Base-by-base conservation (phyloP, 2,888 invertebrate species). In the Chymomyza procnemis region DNA sequence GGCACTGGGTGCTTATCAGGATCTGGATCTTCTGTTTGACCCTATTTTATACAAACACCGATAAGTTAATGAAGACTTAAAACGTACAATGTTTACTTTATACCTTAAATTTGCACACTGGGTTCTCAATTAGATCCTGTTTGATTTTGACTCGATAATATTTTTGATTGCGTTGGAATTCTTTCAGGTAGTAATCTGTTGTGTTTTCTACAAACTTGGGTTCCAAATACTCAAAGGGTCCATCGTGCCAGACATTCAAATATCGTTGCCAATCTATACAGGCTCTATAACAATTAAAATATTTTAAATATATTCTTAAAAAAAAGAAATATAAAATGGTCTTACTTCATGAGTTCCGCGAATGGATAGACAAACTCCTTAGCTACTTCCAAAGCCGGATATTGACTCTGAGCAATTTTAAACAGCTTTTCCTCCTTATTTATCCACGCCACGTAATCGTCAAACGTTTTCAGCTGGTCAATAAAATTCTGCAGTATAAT, bases 201-300 rank as follows among this genome's bases (percentile, higher is more conserved):
- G 95, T 95, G 65, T 92, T 92, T 90, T 98, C 98, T 63, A 98
- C 95, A 78, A 93, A 92, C 64, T 93, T 92, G 4, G 95, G 94
- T 82, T 96, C 94, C 73, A 98, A 92, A 88, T 96, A 96, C 89
- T 97, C 95, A 90, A 98, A 98, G 1, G 96, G 95, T 0, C 98
- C 98, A 89, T 98, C 96, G 93, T 97, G 94, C 96, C 98, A 98
- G 8, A 96, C 95, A 79, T 94, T 95, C 85, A 95, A 94, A 80
- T 95, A 94, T 61, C 96, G 93, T 89, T 95, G 94, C 96, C 97
- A 97, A 86, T 93, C 93, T 73, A 93, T 92, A 66, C 94, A 93
- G 8, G 93, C 90, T 64, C 91, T 91, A 19, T 19, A 63, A 59
- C 0, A 67, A n/a, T 22, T n/a, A 63, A 59, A 9, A 57, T n/a